Evolutionary conservation across 1,140 invertebrate species (phyloP), one percentile per base, ranked within the genome.

Genomic region (Zophobas morio): DNA sequence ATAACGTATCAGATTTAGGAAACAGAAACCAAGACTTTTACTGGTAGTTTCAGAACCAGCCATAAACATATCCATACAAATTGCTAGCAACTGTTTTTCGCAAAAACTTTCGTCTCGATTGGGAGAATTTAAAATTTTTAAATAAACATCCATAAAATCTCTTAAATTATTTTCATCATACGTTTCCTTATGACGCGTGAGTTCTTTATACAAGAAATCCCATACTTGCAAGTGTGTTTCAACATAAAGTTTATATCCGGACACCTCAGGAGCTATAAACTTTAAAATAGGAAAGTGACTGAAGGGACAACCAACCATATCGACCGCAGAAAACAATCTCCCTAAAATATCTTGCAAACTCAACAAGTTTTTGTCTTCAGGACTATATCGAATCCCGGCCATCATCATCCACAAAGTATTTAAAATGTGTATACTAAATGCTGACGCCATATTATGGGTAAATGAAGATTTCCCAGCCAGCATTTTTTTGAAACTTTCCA

Each of bases 401-500:
- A 97, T 91, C 92, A 97, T 95, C 70, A 89, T 91, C 94, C 96
- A 97, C 0, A 98, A 86, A 0, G 94, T 94, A 81, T 98, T 98
- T 6, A 96, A 85, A 39, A 96, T 92, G 74, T 93, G 92, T 0
- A 94, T 90, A 40, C 91, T 91, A 80, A 95, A 95, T 39, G 92
- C 88, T 74, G 93, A 90, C 42, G 93, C 88, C 92, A 95, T 94
- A 74, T 87, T 87, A 8, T 80, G 80, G 39, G 56, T 57, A 8
- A 80, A 39, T 1, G 79, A 76, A 49, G 79, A 79, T 5, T 86
- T 84, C 1, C 80, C 80, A 33, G 37, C 36, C 20, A 84, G 81
- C 32, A 80, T 79, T 49, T 78, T 78, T 42, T 83, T 82, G 49
- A 89, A 82, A 39, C 85, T 80, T 0, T 82, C 79, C 1, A 88